Evolutionary conservation across 2,113 vertebrate genomes (phyloP), one percentile per base, ranked within the genome.

Genomic region (Vidua chalybeata): DNA sequence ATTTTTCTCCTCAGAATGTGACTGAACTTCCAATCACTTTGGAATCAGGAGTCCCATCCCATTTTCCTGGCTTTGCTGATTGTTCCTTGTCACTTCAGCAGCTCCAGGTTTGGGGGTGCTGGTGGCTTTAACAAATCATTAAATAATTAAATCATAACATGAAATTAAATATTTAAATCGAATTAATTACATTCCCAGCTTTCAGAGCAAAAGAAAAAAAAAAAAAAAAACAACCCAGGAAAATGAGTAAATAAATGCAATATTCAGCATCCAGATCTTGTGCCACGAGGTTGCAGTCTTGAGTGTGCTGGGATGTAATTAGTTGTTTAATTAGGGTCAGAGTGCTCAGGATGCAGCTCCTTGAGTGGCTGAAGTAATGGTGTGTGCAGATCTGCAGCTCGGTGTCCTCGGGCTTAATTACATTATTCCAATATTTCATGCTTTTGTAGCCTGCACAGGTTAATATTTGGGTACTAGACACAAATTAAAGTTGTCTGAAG

Each of bases 321-420:
- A 97, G 90, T 82, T 83, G 46, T 82, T 93, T 84, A 73, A 58
- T 97, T 84, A 93, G 93, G 96, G 95, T 97, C 95, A 82, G 79
- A 3, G 28, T 82, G 83, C 92, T 95, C 30, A 11, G 86, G 84
- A 89, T 89, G 90, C 62, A 46, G 77, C 89, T 93, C 56, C 33
- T 51, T 83, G 88, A 87, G 33, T 46, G 94, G 90, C 82, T 92
- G 74, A 68, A 43, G 87, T 91, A 78, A 78, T 76, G 86, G 90
- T 17, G 83, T 84, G 91, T 97, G 69, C 89, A 41, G 8, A 49
- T 95, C 92, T 86, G 68, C 95, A 93, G 66, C 86, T 35, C 66
- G 28, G 28, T 85, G 86, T 89, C 95, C 97, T 93, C 54, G 72
- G 37, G 59, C 84, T 97, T 96, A 95, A 94, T 90, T 91, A 72